Percentiles rank a stretch among this genome's conserved stretches.
These are phyloP conservation scores for Geococcyx californianus DNA, from an alignment of 2,113 vertebrate genomes.

Conservation along the genomic window DNA sequence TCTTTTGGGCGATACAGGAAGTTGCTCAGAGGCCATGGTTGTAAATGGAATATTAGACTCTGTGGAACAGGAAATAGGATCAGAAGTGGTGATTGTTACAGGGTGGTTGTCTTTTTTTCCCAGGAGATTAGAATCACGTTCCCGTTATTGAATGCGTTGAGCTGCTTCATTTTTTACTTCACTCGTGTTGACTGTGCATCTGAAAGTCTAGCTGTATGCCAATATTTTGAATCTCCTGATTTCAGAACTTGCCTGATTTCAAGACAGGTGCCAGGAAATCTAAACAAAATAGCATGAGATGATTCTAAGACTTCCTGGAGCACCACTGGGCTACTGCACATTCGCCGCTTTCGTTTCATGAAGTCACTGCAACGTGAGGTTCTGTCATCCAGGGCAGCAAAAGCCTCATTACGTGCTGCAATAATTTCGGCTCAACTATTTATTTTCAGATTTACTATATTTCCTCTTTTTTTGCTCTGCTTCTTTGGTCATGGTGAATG, in stretches of 20 bases:
- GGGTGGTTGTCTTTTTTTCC: background rate
- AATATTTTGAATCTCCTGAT: background rate
- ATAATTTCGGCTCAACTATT: background rate
- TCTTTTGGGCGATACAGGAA: background rate
- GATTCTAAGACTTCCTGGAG: background rate
- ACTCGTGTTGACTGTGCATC: background rate
- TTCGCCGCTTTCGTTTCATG: background rate
- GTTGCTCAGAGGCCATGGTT: background rate
- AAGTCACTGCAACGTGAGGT: background rate
- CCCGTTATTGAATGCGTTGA: background rate
- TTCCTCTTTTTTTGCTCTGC: background rate
- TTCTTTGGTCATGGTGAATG: background rate
- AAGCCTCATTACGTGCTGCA: background rate
- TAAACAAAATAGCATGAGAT: background rate
- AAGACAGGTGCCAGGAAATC: background rate
- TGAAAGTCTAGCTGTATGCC: background rate
- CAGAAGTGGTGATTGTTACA: background rate
- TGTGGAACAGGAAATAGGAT: constrained; percentile 14
- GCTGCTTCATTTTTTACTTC: background rate
- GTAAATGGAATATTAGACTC: background rate
- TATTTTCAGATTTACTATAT: background rate
- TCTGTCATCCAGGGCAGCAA: background rate
- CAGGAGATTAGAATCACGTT: background rate
- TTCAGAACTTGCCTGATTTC: background rate
- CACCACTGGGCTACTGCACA: background rate